phyloP scores from a whole-genome alignment of 2,888 invertebrate species.

The Himalopsyche japonica region DNA sequence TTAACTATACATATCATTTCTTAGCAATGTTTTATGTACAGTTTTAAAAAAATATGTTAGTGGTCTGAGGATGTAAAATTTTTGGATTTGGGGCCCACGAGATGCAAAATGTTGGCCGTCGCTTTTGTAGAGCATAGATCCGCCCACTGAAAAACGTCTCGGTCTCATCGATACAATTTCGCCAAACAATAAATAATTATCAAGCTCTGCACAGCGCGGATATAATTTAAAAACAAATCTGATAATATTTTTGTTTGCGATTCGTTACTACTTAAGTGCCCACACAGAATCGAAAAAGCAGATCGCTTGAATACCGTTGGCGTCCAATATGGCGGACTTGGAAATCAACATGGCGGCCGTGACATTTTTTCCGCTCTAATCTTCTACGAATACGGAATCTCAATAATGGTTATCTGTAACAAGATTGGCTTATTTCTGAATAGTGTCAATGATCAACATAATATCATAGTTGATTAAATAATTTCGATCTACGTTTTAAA shows the following conservation, averaged over 20 bases:
- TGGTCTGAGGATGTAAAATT: no score
- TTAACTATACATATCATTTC: no score
- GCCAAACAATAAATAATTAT: background rate
- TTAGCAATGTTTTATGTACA: no score
- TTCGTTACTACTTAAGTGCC: background rate
- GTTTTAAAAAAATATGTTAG: no score
- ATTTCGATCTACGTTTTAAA: no score
- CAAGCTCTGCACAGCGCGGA: background rate
- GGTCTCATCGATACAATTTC: background rate
- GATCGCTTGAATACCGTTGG: background rate
- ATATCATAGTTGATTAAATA: no score
- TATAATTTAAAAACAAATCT: background rate
- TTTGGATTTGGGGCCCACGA: no score
- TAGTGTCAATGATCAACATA: no score
- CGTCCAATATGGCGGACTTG: background rate
- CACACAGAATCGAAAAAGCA: background rate
- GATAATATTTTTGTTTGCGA: background rate
- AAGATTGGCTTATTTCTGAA: no score
- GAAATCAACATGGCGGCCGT: background rate
- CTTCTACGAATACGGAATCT: background rate
- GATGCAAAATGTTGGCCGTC: no score
- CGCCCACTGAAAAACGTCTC: background rate
- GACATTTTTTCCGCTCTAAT: background rate
- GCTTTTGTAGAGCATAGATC: no score
- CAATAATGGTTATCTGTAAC: no score